Evolutionary conservation across 2,888 invertebrate genomes (phyloP), one percentile per base, ranked within the genome.

Genomic region (Drosophila paramelanica): DNA sequence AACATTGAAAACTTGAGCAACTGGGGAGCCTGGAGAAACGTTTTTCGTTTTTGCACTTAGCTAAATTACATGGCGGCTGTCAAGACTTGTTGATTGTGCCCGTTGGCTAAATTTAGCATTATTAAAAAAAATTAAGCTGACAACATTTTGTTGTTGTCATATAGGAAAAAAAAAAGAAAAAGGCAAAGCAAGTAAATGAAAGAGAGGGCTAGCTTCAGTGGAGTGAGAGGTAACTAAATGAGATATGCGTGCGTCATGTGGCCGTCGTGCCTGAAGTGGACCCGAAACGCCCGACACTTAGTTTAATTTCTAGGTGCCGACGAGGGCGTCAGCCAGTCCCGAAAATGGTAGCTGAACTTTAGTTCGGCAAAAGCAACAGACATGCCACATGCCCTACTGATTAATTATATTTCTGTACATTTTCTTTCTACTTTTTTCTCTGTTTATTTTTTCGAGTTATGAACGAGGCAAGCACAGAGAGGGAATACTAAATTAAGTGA

Each of bases 61-160:
- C 65, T 56, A 88, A 88, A 83, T 83, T 83, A 83, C 83, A 86
- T 66, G 80, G 77, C 81, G 73, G 80, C 74, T 72, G 87, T 72
- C 77, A 72, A 73, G 89, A 83, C 83, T 83, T 83, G 83, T 83
- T 83, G 82, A 83, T 88, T 83, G 75, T 67, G 75, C 57, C 73
- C 76, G 55, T 56, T 71, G 89, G 75, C 88, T 89, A 85, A 89
- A 89, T 89, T 89, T 85, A 85, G 86, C 71, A 71, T 83, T 81
- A 84, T 89, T 84, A 31, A 84, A 72, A 78, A 88, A 89, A 88
- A 89, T 88, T 88, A 88, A 89, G 73, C 89, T 89, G 89, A 84
- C 89, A 84, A 86, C 87, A 80, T 86, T 82, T 68, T 56, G 60
- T 20, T 20, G 39, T 70, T 73, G 77, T 77, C 84, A 76, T 67